Percentiles rank a stretch among this genome's conserved stretches.
phyloP scores from a whole-genome alignment of 2,797 vertebrate genomes.

The Balearica regulorum region DNA sequence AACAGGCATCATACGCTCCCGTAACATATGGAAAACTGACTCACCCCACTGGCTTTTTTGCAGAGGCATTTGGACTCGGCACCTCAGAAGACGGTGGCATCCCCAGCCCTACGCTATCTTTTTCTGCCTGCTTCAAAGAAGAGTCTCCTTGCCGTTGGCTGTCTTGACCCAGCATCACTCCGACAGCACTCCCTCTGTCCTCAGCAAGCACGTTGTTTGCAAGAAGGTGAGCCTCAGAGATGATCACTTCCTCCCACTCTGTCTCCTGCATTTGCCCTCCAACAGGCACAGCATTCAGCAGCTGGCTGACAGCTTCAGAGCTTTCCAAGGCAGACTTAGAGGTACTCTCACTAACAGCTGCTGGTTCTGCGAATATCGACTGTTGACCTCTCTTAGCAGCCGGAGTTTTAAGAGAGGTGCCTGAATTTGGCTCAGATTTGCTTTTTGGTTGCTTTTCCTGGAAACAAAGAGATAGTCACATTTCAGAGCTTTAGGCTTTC shows the following conservation, averaged over 20 bases:
- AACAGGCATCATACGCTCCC: not conserved
- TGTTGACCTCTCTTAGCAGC: conserved; percentile 69
- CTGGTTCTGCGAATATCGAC: conserved; percentile 11
- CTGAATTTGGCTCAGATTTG: conserved; percentile 71
- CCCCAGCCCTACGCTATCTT: conserved; percentile 40
- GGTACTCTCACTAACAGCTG: conserved; percentile 21
- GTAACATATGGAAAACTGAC: conserved; percentile 2
- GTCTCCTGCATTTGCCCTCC: conserved; percentile 58
- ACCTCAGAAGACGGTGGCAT: not conserved
- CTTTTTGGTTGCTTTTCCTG: conserved; percentile 78
- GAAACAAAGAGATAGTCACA: not conserved
- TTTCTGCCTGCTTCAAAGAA: conserved; percentile 52
- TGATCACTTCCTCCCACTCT: conserved; percentile 77
- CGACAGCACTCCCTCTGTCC: not conserved
- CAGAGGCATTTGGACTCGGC: conserved; percentile 11
- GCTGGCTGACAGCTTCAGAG: conserved; percentile 78
- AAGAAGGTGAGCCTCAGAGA: conserved; percentile 74
- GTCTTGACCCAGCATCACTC: conserved; percentile 34
- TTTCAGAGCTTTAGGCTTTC: not conserved
- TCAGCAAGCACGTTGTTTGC: conserved; percentile 50
- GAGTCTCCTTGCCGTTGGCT: conserved; percentile 16
- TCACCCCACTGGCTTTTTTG: conserved; percentile 71
- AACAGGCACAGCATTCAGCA: conserved; percentile 67
- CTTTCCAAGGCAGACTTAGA: conserved; percentile 68
- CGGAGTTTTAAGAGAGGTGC: conserved; percentile 57